Base-by-base conservation (phyloP, 2,888 invertebrate genomes). In the Drosophila ustulata region DNA sequence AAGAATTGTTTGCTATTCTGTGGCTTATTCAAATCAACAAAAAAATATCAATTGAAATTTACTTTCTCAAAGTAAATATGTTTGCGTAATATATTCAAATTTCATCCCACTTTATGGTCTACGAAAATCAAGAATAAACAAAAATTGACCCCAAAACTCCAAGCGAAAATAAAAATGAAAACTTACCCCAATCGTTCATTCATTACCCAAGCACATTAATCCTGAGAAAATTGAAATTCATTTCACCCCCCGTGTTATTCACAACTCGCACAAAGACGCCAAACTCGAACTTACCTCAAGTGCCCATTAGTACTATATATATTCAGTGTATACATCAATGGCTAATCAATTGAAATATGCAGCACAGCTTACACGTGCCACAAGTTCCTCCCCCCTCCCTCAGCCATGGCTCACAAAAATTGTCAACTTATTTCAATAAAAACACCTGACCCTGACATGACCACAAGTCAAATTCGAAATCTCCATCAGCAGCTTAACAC, bases 401-500 rank as follows among this genome's bases (percentile, higher is more conserved):
- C n/a, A n/a, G n/a, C n/a, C n/a, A n/a, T n/a, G n/a, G n/a, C n/a
- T n/a, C 4, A 65, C 34, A 3, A 34, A 34, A 67, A 75, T 71
- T 83, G 78, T 78, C 78, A 80, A 77, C 63, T 71, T 74, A 66
- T 70, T 84, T 84, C 75, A 75, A 71, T 78, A 55, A n/a, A 47
- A 61, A 47, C 51, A 70, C 62, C 58, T 61, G 66, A 66, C 50
- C 62, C 45, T 45, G 32, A 55, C 39, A 45, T 45, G 43, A 55
- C 34, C 32, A 23, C 18, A 28, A 43, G 64, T 25, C 41, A 55
- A 70, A 11, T 37, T 51, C 46, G 47, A 62, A 75, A 82, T 75
- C 72, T 79, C 80, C 70, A 81, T 85, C 80, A 68, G 66, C 67
- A 80, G 84, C 81, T 83, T 86, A 86, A 83, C 81, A 82, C 81